Evolutionary conservation across 1,140 invertebrate species (phyloP), one percentile per base, ranked within the genome.

Genomic region (Ostrea denselamellosa): DNA sequence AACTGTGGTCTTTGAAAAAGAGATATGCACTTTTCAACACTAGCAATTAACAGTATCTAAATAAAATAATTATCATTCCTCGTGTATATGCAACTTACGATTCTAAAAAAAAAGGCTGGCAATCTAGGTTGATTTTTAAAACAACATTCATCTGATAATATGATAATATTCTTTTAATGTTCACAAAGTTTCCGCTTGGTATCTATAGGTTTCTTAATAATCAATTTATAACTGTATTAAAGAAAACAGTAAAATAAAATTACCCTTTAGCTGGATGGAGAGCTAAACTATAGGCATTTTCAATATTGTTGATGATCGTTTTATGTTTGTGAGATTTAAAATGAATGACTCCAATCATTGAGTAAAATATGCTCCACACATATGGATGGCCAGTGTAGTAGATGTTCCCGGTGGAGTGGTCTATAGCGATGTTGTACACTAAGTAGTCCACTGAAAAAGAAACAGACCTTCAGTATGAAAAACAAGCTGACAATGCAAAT

Each of bases 241-340:
- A 77, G 5, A 14, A 77, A 25, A 25, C 0, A 34, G 25, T 14
- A 34, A n/a, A 2, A 62, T 62, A n/a, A 62, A 44, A 19, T 34
- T 53, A 83, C 82, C 82, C 82, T 83, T 83, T 53, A 2, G 82
- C 19, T 3, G 82, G 82, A 83, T 83, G 53, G 7, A 83, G 44
- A 2, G 82, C 82, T 2, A 83, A 10, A 53, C 82, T 83, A 14
- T 54, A 52, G 22, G 82, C 82, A 52, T 83, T 22, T 8, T 83
- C 34, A 10, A 83, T 83, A 2, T 25, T 54, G 44, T 83, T 34
- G 19, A 83, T 8, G n/a, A 83, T 10, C 17, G 44, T 83, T 83
- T 83, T 83, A 83, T 83, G 82, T 54, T 51, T 12, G n/a, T 52
- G 22, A 12, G 82, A 53, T 17, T 54, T 54, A 52, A 8, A 54